Evolutionary conservation across 2,797 vertebrate species (phyloP), one percentile per base, ranked within the genome.

Genomic region (Pipistrellus pygmaeus): DNA sequence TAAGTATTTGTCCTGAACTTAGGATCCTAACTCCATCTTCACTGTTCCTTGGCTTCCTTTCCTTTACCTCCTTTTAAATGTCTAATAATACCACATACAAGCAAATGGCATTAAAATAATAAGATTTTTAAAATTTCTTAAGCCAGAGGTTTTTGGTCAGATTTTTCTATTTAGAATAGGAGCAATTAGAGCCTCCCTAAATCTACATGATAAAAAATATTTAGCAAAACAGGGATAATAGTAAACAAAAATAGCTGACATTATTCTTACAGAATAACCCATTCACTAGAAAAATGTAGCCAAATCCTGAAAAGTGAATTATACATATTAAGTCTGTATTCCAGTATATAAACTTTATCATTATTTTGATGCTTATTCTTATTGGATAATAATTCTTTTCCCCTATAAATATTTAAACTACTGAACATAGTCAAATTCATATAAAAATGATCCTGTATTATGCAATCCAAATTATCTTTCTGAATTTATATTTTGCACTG

Each of bases 81-180:
- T 78, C 73, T 85, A 90, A 66, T 48, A 64, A 82, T 0, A 71
- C 8, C 41, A 83, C 30, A 69, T 8, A 80, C 7, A 95, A 85
- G 69, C 30, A 94, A 88, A 51, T 17, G 84, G 30, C 66, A 81
- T 76, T 93, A 84, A 72, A 91, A 76, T 64, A 76, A 88, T 80
- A 85, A 69, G 25, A 51, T 32, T 55, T 78, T 64, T 5, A 2
- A 85, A 95, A 93, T 78, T 75, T 35, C 66, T 92, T 53, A 10
- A 57, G 8, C 17, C 77, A 48, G 32, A 94, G 2, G 25, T 15
- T 69, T 84, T 69, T 41, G 64, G 57, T 80, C 53, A 93, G 64
- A 85, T 44, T 83, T 57, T 90, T 72, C 35, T 55, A 60, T 44
- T 82, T 66, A 66, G 12, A 71, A 81, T 20, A 73, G 8, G 25